Evolutionary conservation across 2,797 vertebrate genomes (phyloP).

Genomic region (Ctenopoma kingsleyae): DNA sequence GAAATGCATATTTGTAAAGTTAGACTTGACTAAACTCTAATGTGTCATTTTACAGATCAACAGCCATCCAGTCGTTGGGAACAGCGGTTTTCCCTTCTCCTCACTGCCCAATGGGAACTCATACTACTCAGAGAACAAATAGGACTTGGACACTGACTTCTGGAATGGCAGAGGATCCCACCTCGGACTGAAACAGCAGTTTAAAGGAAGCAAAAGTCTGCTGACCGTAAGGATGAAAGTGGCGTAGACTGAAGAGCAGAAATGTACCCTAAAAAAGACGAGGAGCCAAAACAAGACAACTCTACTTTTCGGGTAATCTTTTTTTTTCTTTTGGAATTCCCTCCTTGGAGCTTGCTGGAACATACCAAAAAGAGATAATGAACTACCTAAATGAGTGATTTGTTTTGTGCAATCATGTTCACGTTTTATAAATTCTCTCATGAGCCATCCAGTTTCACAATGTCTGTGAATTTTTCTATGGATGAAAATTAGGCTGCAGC

Average conservation of each 20-base stretch:
- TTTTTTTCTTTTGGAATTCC: background rate
- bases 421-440: constrained; percentile 3
- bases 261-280: background rate
- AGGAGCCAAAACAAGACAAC: background rate
- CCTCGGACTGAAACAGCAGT: constrained; percentile 17
- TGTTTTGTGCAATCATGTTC: background rate
- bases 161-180: constrained; percentile 19
- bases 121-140: constrained; percentile 76
- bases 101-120: constrained; percentile 61
- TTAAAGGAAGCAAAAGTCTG: constrained; percentile 36
- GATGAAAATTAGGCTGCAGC: too few species aligned
- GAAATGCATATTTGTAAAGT: background rate
- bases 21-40: background rate
- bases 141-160: constrained; percentile 54
- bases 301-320: background rate
- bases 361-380: constrained; percentile 10
- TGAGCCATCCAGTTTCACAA: background rate
- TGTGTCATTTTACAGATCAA: constrained; percentile 65
- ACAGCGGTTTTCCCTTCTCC: constrained; percentile 55
- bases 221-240: constrained; percentile 32
- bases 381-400: background rate
- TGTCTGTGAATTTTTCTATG: background rate
- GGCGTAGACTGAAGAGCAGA: constrained; percentile 52
- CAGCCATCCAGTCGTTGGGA: constrained; percentile 60
- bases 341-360: constrained; percentile 25